Evolutionary conservation across 2,113 vertebrate genomes (phyloP), one percentile per base, ranked within the genome.

Genomic region (Gila orcuttii): DNA sequence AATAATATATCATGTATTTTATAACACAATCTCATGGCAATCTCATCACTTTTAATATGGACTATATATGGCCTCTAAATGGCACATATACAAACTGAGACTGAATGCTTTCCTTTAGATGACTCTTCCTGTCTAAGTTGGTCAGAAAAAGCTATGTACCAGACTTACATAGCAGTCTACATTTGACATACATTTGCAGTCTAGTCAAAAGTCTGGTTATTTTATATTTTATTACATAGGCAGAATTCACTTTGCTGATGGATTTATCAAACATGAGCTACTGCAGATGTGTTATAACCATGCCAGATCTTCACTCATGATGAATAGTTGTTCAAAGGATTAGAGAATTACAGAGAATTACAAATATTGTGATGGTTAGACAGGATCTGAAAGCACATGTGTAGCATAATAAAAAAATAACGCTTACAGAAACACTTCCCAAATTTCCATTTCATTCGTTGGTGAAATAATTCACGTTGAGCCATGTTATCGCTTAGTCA

Each of bases 381-480:
- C 17, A 21, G 13, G 64, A 69, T 31, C 45, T 13, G 7, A 52
- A 52, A 52, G n/a, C 74, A 52, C 25, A 77, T 31, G 17, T 77
- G 3, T 3, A 55, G n/a, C 17, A 23, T 33, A 57, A 57, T 23
- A 71, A 69, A 71, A 4, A 71, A 36, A 23, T 11, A 71, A 71
- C 0, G 4, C 55, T 36, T 36, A 21, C 6, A 2, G 57, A 57
- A 36, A 12, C 52, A n/a, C 76, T 57, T 57, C 39, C 66, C 36
- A 21, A 33, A 69, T 69, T 69, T 21, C 21, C 6, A 23, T 23
- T 57, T 8, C 33, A 39, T 28, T 28, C 28, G 9, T 9, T 78
- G 31, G 76, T 60, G 23, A 79, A 79, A 60, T 4, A 79, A 60
- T 79, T 79, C 21, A 36, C 21, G 39, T 60, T 60, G 52, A 60